These are phyloP conservation scores for Lasioglossum malachurum DNA, from an alignment of 2,888 invertebrate genomes.

Conservation along the genomic window DNA sequence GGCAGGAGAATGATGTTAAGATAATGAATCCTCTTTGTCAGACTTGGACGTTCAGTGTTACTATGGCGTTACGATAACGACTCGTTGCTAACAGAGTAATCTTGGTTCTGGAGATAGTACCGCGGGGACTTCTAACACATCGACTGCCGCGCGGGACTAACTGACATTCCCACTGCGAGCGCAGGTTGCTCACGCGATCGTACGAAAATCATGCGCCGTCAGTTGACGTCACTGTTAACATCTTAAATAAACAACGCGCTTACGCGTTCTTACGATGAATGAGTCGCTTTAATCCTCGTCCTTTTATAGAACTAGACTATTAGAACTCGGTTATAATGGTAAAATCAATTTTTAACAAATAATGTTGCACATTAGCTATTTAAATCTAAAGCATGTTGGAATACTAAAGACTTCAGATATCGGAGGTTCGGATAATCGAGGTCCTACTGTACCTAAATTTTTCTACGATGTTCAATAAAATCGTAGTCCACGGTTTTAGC, in stretches of 20 bases:
- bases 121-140: neutral
- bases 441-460: too few species aligned
- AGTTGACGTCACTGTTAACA: neutral
- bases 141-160: neutral
- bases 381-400: too few species aligned
- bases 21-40: slow-evolving; percentile 14
- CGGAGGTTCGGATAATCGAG: too few species aligned
- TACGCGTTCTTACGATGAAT: neutral
- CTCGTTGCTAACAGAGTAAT: neutral
- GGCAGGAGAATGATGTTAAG: neutral
- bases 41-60: neutral
- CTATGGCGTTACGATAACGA: neutral
- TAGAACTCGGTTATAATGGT: too few species aligned
- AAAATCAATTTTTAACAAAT: too few species aligned
- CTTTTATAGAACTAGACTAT: too few species aligned
- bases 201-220: neutral
- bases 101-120: neutral
- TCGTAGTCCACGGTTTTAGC: too few species aligned
- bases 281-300: too few species aligned
- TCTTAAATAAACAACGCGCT: neutral
- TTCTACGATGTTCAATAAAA: too few species aligned
- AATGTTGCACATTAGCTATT: too few species aligned
- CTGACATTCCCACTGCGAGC: neutral
- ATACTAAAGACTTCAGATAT: too few species aligned
- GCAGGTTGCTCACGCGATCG: neutral